Evolutionary conservation across 2,113 vertebrate genomes (phyloP), one percentile per base, ranked within the genome.

Genomic region (Castor canadensis): DNA sequence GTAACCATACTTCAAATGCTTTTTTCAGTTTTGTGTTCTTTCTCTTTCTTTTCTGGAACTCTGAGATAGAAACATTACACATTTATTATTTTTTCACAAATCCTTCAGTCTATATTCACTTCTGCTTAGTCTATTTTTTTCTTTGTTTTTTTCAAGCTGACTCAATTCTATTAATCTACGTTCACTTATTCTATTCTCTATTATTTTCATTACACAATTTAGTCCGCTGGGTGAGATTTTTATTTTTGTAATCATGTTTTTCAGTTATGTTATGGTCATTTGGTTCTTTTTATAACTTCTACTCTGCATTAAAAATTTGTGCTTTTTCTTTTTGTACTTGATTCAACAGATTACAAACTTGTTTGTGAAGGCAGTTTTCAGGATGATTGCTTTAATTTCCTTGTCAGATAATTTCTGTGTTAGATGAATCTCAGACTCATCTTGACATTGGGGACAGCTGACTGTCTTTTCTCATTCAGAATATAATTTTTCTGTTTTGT

Each of bases 311-410:
- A 49, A 83, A 19, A 69, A 76, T 71, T 87, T 87, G 38, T 81
- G 19, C 9, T 8, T 82, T 95, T 92, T 77, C 54, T 67, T n/a
- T 56, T 86, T n/a, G n/a, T 32, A 83, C 20, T 84, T 79, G 30
- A 84, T 38, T 85, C 38, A 66, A 85, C n/a, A 66, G 72, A 67
- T 66, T 52, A 49, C n/a, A 2, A 66, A 60, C 81, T n/a, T 73
- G 54, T 66, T 45, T 95, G 19, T 58, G 92, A 4, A 79, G 58
- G 32, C 19, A 72, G n/a, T 89, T 95, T 84, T 93, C 80, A 60
- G 66, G 69, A 86, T 64, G 40, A 6, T 52, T 75, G 4, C 11
- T 90, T 95, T 49, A 52, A 54, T 69, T 66, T 75, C 40, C 67
- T 67, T 87, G 28, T 82, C 17, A 82, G 56, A 28, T 54, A 87